phyloP scores from a whole-genome alignment of 2,797 vertebrate species.

The Paramormyrops hopkinsi region DNA sequence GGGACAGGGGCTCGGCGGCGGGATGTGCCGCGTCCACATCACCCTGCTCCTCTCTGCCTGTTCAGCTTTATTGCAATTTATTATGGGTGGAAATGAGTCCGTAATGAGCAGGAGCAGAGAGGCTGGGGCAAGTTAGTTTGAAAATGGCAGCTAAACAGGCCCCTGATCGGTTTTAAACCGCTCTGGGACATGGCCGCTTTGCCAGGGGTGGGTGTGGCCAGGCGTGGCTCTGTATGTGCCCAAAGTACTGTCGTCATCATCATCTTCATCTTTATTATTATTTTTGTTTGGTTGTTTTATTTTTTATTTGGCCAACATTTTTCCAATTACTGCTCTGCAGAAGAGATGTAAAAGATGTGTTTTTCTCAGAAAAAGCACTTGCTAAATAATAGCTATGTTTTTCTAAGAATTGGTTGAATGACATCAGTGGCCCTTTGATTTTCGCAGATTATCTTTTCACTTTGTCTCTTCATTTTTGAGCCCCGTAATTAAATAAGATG shows the following conservation, averaged over 20 bases:
- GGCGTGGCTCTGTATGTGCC: background rate
- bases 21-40: constrained; percentile 58
- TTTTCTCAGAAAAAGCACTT: background rate
- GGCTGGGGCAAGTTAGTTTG: constrained; percentile 65
- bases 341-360: background rate
- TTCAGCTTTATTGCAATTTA: constrained; percentile 70
- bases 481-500: background rate
- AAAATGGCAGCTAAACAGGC: constrained; percentile 66
- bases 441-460: background rate
- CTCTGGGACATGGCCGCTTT: constrained; percentile 29
- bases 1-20: constrained; percentile 52
- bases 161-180: constrained; percentile 63
- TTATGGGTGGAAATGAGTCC: constrained; percentile 64
- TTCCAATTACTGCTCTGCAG: background rate
- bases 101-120: constrained; percentile 51
- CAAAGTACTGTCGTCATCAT: background rate
- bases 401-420: background rate
- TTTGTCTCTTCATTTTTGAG: background rate
- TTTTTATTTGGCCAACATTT: background rate
- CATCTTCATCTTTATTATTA: background rate
- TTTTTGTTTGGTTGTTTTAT: background rate
- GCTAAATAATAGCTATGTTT: background rate
- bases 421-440: background rate
- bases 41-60: constrained; percentile 48
- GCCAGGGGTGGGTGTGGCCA: background rate